Percentiles rank a stretch among this genome's conserved stretches.
These are phyloP conservation scores for Lepidothrix coronata DNA, from an alignment of 2,113 vertebrate species.

Conservation along the genomic window DNA sequence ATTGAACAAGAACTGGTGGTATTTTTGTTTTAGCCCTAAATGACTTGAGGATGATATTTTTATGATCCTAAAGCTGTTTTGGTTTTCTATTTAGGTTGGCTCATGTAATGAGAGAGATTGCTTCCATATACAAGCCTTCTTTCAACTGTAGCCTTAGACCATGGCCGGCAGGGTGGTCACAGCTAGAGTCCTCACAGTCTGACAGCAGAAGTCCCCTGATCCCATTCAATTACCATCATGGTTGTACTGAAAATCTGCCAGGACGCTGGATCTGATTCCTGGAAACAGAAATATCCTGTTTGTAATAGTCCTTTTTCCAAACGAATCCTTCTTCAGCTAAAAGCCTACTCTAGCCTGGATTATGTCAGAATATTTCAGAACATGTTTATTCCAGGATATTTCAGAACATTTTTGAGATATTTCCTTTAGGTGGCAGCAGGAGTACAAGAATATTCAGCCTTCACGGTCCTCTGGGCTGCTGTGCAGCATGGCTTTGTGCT, in stretches of 20 bases:
- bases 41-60: background rate
- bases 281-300: background rate
- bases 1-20: background rate
- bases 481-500: accelerated
- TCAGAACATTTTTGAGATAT: background rate
- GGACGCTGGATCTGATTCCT: background rate
- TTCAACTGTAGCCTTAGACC: background rate
- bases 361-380: background rate
- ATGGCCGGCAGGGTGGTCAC: background rate
- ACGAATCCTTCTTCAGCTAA: background rate
- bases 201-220: background rate
- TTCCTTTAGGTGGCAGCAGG: slow-evolving; percentile 68
- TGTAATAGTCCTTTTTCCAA: background rate
- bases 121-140: background rate
- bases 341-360: background rate
- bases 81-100: background rate
- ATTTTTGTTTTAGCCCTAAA: background rate
- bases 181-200: background rate
- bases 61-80: background rate
- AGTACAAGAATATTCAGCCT: slow-evolving; percentile 36
- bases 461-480: accelerated
- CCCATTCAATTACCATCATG: background rate
- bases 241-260: background rate
- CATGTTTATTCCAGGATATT: background rate
- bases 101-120: background rate